Percentiles rank a stretch among this genome's conserved stretches.
phyloP scores from a whole-genome alignment of 53 echinoderm and acorn worm genomes.

The Luidia sarsii region DNA sequence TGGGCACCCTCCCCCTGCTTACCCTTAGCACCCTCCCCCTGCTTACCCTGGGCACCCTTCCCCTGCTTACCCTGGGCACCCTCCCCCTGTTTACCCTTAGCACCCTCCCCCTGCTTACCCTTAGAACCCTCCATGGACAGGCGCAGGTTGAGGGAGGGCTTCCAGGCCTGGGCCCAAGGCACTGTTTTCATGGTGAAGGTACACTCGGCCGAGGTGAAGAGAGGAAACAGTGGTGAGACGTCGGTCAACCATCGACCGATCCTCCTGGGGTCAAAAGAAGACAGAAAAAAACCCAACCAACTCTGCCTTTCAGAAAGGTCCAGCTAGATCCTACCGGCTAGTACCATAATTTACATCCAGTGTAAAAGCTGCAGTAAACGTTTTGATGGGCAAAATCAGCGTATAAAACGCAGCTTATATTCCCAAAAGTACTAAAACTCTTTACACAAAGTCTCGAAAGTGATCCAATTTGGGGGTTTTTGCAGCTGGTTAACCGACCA shows the following conservation, averaged over 20 bases:
- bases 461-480: too few species aligned
- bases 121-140: slow-evolving; percentile 44
- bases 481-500: too few species aligned
- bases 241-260: slow-evolving; percentile 91
- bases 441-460: too few species aligned
- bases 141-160: slow-evolving; percentile 83
- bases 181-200: slow-evolving; percentile 87
- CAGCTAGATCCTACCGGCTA: background rate
- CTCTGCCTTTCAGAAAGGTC: too few species aligned
- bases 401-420: too few species aligned
- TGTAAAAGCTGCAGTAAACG: background rate
- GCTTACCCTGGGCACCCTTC: too few species aligned
- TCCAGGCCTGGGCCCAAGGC: slow-evolving; percentile 85
- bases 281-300: background rate
- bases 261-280: slow-evolving; percentile 64
- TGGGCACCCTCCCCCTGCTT: too few species aligned
- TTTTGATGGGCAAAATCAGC: background rate
- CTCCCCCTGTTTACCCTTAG: too few species aligned
- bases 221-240: slow-evolving; percentile 72
- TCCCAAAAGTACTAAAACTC: too few species aligned
- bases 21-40: too few species aligned
- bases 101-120: too few species aligned
- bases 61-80: too few species aligned
- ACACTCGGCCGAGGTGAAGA: slow-evolving; percentile 68
- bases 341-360: background rate